Percentiles rank a stretch among this genome's conserved stretches.
These are phyloP conservation scores for Clupea harengus DNA, from an alignment of 2,113 vertebrate genomes.

Conservation along the genomic window DNA sequence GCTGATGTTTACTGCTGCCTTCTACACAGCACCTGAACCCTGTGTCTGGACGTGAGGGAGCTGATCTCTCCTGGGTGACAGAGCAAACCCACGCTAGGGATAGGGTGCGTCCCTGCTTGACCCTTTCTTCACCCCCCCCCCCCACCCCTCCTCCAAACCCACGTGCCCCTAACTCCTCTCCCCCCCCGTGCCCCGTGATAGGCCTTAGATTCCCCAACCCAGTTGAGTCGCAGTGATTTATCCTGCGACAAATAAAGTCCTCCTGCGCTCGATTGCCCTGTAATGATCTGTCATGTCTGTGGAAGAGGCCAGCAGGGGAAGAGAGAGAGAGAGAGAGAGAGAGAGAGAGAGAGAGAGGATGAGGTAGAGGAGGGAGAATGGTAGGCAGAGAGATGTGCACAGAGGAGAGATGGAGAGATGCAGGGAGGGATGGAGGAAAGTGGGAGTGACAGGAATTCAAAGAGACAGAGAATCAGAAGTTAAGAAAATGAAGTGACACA, in stretches of 20 bases:
- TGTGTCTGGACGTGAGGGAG: neutral
- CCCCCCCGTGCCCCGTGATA: conserved; percentile 16
- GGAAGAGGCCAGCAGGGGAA: conserved; percentile 36
- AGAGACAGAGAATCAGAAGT: neutral
- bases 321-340: neutral
- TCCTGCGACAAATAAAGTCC: conserved; percentile 58
- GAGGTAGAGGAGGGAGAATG: conserved; percentile 8
- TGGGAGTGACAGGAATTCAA: neutral
- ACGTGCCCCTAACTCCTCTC: conserved; percentile 12
- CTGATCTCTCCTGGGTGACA: neutral
- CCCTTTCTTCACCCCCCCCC: neutral
- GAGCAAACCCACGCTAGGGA: neutral
- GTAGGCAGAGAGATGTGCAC: neutral
- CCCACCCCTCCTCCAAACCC: neutral
- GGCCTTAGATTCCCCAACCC: conserved; percentile 54
- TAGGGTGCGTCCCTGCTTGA: conserved; percentile 18
- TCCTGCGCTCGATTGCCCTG: conserved; percentile 52
- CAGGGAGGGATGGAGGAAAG: conserved; percentile 19
- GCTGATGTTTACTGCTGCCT: too few species aligned
- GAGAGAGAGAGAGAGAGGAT: neutral
- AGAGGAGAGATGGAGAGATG: neutral
- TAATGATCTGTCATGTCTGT: conserved; percentile 64
- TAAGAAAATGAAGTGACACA: conserved; percentile 15
- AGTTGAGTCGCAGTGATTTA: conserved; percentile 67
- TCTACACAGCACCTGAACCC: too few species aligned